phyloP scores from a whole-genome alignment of 1,140 invertebrate genomes.

The Sycophaga agraensis region DNA sequence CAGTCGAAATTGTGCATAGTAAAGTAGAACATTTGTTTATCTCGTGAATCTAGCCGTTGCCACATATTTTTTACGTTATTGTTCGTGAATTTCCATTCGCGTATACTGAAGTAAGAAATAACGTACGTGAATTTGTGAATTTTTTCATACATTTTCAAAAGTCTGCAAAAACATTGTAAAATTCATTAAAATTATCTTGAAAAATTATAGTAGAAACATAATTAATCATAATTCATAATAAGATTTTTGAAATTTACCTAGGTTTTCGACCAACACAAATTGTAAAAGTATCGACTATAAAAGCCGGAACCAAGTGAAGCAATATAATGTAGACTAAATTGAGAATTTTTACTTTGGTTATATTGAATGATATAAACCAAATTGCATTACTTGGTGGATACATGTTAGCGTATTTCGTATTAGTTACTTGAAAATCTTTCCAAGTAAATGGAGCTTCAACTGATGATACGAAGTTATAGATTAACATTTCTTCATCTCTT shows the following conservation, averaged over 20 bases:
- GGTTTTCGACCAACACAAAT: constrained; percentile 64
- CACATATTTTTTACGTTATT: constrained; percentile 64
- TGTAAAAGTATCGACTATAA: constrained; percentile 61
- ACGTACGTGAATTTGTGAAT: constrained; percentile 72
- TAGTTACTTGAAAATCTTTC: constrained; percentile 62
- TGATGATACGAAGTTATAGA: constrained; percentile 74
- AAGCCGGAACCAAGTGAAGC: constrained; percentile 67
- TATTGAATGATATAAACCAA: constrained; percentile 61
- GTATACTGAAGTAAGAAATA: constrained; percentile 72
- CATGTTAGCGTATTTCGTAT: constrained; percentile 53
- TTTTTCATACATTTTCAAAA: constrained; percentile 73
- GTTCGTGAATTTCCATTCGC: constrained; percentile 72
- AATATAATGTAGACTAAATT: constrained; percentile 59
- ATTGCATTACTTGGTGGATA: constrained; percentile 61
- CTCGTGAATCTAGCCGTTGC: constrained; percentile 59
- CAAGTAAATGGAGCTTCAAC: constrained; percentile 69
- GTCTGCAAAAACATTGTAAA: constrained; percentile 42
- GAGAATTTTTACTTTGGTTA: constrained; percentile 59
- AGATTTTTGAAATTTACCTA: constrained; percentile 53
- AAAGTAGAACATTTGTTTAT: constrained; percentile 69
- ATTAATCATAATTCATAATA: no score
- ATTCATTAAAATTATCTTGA: not conserved
- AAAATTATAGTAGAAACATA: no score
- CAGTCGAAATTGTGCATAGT: constrained; percentile 69
- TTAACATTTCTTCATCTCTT: constrained; percentile 57